Base-by-base conservation (phyloP, 2,797 vertebrate species). In the Distichodus sexfasciatus region DNA sequence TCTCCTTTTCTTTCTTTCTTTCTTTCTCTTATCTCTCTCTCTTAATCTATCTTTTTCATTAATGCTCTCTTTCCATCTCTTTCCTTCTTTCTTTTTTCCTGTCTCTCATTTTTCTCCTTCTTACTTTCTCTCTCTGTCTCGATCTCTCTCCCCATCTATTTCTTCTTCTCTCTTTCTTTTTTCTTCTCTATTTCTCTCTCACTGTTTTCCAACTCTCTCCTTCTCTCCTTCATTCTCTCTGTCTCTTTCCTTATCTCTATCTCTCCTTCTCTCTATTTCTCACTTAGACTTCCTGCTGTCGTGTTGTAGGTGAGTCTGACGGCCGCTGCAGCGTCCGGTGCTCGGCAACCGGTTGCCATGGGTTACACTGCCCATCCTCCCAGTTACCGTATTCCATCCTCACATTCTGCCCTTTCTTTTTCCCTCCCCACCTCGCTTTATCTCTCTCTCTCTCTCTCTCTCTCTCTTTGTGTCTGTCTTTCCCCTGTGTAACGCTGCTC, bases 321-420 rank as follows among this genome's bases (percentile, higher is more conserved):
- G 31, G 21, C 3, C 26, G 9, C 14, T 29, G n/a, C 51, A 35
- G 29, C 19, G 3, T 24, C 23, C n/a, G 51, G 43, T 9, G 26
- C 23, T 54, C 61, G n/a, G 38, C 2, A 4, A 14, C 9, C n/a
- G 58, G 76, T 77, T 74, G 76, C 76, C 40, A 74, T 47, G 67
- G 67, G 71, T 62, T 71, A 77, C 63, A 19, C 44, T 44, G 23
- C 46, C 62, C 29, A 10, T 67, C 46, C 12, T 44, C 12, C 29
- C 51, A 63, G 58, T 74, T 70, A 51, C 35, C 69, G 48, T 46
- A 58, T 23, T 35, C 8, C 9, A 12, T 15, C 21, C 1, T 15
- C 29, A 26, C 58, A 23, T 44, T 9, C 58, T 11, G 40, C 58
- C 14, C 58, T 11, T 17, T 8, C 58, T 9, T 7, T 29, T 19